phyloP scores from a whole-genome alignment of 2,113 vertebrate genomes.

The Pteronura brasiliensis region DNA sequence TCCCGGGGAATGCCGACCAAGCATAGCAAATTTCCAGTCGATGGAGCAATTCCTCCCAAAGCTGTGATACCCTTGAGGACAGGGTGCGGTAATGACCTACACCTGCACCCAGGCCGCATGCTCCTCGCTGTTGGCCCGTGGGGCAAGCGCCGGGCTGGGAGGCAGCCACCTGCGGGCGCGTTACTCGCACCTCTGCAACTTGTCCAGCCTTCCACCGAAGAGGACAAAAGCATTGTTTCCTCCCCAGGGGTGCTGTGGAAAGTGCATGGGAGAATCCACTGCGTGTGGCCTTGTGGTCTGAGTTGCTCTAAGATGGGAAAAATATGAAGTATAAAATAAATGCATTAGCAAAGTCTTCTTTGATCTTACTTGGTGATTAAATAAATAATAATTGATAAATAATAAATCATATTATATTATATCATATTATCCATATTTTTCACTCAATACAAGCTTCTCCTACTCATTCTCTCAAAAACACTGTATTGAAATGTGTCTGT shows the following conservation, averaged over 20 bases:
- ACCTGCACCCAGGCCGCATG: neutral
- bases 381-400: neutral
- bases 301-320: neutral
- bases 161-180: neutral
- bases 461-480: neutral
- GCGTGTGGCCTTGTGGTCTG: neutral
- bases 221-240: neutral
- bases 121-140: accelerated
- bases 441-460: neutral
- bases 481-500: neutral
- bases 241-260: neutral
- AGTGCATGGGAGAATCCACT: neutral
- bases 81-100: neutral
- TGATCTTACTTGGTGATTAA: neutral
- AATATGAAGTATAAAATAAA: neutral
- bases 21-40: neutral
- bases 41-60: neutral
- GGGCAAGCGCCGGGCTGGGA: neutral
- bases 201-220: neutral
- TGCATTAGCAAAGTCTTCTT: neutral
- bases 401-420: too few relatives aligned
- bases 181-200: neutral
- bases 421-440: neutral
- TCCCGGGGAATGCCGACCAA: neutral
- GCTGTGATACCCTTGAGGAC: neutral